Conservation (phyloP, 2,797 vertebrate genomes). For the Paratrypauchen microcephalus region DNA sequence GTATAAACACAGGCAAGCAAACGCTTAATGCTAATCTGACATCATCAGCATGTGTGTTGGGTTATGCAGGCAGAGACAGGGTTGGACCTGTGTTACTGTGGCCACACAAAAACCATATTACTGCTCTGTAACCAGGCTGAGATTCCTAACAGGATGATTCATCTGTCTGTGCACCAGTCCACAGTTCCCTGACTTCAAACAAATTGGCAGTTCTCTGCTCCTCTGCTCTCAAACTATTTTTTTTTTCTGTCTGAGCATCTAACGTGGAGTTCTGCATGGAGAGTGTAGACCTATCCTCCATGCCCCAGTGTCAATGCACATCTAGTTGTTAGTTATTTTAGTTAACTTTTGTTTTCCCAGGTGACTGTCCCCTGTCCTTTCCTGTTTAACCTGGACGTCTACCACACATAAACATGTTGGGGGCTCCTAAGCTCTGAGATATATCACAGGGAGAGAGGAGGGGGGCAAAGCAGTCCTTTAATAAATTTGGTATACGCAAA, state of each 20-base stretch:
- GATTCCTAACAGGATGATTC: conserved; percentile 74
- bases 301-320: conserved; percentile 1
- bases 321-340: no score
- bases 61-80: conserved; percentile 63
- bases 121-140: conserved; percentile 64
- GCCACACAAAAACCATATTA: conserved; percentile 72
- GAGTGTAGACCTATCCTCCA: conserved; percentile 32
- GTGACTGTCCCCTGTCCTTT: conserved; percentile 88
- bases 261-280: conserved; percentile 54
- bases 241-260: conserved; percentile 74
- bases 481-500: conserved; percentile 13
- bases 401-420: conserved; percentile 86
- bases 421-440: conserved; percentile 57
- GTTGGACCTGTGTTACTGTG: conserved; percentile 67
- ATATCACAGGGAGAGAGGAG: conserved; percentile 31
- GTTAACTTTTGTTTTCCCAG: conserved; percentile 57
- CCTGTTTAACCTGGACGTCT: conserved; percentile 93
- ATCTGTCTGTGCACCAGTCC: conserved; percentile 63
- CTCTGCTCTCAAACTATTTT: conserved; percentile 66
- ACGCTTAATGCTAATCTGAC: conserved; percentile 79
- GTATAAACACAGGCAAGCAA: conserved; percentile 59
- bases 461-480: conserved; percentile 3
- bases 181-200: conserved; percentile 67
- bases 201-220: conserved; percentile 49
- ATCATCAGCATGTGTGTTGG: conserved; percentile 71